A percentile compares a stretch with the other conserved stretches of the same genome.
phyloP scores from a whole-genome alignment of 1,140 invertebrate species.

The Amyelois transitella region DNA sequence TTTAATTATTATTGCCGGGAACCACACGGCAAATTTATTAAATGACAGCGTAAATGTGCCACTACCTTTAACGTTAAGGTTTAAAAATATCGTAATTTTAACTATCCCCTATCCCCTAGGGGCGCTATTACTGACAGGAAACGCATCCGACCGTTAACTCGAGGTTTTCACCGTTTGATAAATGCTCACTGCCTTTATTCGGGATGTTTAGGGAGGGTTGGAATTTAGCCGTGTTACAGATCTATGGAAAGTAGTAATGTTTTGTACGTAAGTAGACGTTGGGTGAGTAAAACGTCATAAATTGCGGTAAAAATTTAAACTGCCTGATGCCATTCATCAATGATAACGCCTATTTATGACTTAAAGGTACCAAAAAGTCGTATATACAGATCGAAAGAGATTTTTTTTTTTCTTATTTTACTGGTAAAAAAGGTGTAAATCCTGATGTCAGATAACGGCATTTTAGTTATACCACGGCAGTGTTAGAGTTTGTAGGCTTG shows the following conservation, averaged over 20 bases:
- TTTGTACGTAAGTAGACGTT: constrained; percentile 3
- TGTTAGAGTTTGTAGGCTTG: too few species aligned
- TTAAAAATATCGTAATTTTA: constrained; percentile 33
- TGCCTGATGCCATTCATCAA: too few species aligned
- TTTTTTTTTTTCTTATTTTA: too few species aligned
- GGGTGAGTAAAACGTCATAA: too few species aligned
- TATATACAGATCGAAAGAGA: too few species aligned
- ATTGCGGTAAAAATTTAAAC: too few species aligned
- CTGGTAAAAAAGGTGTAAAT: too few species aligned
- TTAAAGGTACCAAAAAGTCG: too few species aligned
- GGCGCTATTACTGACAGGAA: constrained; percentile 56
- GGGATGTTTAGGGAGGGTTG: constrained; percentile 18
- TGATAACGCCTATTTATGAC: too few species aligned
- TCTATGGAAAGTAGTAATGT: not conserved
- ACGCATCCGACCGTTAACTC: constrained; percentile 61
- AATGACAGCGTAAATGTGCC: not conserved
- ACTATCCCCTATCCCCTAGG: constrained; percentile 31
- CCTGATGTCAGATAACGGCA: too few species aligned
- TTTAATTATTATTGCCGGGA: too few species aligned
- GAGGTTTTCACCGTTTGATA: constrained; percentile 53
- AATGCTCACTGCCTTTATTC: constrained; percentile 47
- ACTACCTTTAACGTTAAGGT: not conserved
- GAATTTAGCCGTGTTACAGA: not conserved
- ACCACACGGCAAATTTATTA: not conserved
- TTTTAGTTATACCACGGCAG: too few species aligned